Percentiles rank a stretch among this genome's conserved stretches.
Evolutionary conservation across 2,113 vertebrate genomes (phyloP).

Genomic region (Phyllopteryx taeniolatus): DNA sequence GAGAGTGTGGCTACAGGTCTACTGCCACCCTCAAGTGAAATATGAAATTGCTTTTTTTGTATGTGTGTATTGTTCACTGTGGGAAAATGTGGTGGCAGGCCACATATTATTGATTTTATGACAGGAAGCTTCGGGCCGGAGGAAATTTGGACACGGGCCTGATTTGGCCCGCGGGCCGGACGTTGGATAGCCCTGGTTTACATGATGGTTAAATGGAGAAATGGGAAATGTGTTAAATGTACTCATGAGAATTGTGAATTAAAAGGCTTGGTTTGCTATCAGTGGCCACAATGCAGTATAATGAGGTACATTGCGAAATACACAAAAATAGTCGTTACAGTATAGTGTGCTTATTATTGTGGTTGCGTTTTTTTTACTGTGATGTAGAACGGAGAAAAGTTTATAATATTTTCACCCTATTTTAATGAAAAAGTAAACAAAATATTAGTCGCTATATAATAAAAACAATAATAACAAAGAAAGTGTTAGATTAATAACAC

Average conservation of each 20-base stretch:
- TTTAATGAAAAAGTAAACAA: neutral
- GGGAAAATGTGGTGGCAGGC: too few species aligned
- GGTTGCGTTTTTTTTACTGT: neutral
- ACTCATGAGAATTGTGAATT: neutral
- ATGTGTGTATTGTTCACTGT: too few species aligned
- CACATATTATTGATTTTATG: too few species aligned
- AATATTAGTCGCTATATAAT: too few species aligned
- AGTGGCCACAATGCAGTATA: neutral
- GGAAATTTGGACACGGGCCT: too few species aligned
- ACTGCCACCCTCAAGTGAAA: too few species aligned
- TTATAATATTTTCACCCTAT: neutral
- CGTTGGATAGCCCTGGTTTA: too few species aligned
- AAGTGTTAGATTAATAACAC: neutral
- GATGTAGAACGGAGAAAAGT: neutral
- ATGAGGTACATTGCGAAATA: neutral
- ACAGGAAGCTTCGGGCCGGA: too few species aligned
- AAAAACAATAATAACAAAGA: neutral
- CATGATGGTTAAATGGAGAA: neutral
- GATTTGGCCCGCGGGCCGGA: too few species aligned
- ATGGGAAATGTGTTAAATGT: neutral
- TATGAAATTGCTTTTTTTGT: too few species aligned
- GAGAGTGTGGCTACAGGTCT: too few species aligned
- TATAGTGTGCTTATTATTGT: neutral
- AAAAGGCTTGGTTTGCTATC: neutral
- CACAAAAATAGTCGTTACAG: neutral